Conservation (phyloP, 1,140 invertebrate species). For the Heliconius himera region DNA sequence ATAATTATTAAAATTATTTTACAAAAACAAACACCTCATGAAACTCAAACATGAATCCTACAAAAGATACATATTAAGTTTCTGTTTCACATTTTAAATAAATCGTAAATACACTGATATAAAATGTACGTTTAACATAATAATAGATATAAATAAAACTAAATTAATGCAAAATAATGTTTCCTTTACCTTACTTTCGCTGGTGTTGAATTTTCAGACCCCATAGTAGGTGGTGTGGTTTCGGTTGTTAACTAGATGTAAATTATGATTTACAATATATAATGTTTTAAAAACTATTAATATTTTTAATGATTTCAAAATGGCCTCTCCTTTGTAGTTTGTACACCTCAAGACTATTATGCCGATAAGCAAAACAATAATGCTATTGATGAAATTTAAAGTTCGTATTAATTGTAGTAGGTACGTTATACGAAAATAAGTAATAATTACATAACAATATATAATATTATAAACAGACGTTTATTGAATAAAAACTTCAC, state of each 20-base stretch:
- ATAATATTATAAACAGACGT: neutral
- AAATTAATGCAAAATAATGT: neutral
- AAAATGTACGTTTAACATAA: no score
- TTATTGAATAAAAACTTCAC: no score
- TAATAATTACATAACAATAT: neutral
- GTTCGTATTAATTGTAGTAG: neutral
- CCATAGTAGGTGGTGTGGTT: conserved; percentile 6
- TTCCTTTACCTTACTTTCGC: neutral
- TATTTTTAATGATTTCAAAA: neutral
- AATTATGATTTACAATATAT: neutral
- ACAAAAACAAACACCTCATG: no score
- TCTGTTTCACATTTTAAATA: no score
- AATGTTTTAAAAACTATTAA: neutral
- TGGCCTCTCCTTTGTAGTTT: neutral
- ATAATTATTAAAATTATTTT: neutral
- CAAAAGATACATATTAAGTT: no score
- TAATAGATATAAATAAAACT: neutral
- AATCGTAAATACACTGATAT: no score
- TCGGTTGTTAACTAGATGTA: neutral
- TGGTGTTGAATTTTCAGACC: conserved; percentile 25
- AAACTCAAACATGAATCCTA: no score
- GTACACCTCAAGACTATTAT: neutral
- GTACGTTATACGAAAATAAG: neutral
- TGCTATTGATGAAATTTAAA: no score
- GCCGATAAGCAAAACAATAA: no score